Conservation (phyloP, 2,113 vertebrate genomes). For the Australoheros scitulus region DNA sequence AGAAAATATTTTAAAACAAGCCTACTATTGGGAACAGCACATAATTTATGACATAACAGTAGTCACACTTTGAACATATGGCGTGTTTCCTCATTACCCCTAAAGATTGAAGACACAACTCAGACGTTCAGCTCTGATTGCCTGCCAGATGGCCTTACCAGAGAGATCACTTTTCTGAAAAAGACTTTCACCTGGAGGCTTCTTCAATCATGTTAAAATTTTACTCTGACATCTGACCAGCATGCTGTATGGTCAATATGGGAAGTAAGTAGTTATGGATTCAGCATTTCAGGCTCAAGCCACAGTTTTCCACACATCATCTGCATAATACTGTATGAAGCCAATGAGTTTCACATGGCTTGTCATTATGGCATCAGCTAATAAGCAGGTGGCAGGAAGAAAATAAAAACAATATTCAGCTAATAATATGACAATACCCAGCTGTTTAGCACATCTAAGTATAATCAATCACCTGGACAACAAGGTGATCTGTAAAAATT, state of each 20-base stretch:
- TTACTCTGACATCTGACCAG: constrained; percentile 8
- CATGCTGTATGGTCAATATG: neutral
- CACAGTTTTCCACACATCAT: neutral
- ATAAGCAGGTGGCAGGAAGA: neutral
- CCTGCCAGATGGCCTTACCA: constrained; percentile 37
- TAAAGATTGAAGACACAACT: constrained; percentile 26
- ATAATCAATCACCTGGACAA: constrained; percentile 46
- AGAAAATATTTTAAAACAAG: constrained; percentile 7
- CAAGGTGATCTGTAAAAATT: constrained; percentile 30
- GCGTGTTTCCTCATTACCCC: constrained; percentile 29
- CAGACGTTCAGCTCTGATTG: constrained; percentile 34
- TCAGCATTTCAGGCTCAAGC: neutral
- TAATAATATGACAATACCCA: constrained; percentile 39
- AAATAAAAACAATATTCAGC: constrained; percentile 30
- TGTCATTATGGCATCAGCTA: constrained; percentile 3
- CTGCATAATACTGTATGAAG: neutral
- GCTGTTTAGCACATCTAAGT: constrained; percentile 25
- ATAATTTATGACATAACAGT: constrained; percentile 2
- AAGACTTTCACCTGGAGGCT: constrained; percentile 16
- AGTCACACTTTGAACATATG: constrained; percentile 18
- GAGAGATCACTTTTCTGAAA: constrained; percentile 1
- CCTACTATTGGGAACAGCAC: neutral
- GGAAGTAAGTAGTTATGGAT: neutral
- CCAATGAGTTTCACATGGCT: neutral
- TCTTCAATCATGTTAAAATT: constrained; percentile 1